These are phyloP conservation scores for Hylia prasina DNA, from an alignment of 2,113 vertebrate species.

Conservation along the genomic window DNA sequence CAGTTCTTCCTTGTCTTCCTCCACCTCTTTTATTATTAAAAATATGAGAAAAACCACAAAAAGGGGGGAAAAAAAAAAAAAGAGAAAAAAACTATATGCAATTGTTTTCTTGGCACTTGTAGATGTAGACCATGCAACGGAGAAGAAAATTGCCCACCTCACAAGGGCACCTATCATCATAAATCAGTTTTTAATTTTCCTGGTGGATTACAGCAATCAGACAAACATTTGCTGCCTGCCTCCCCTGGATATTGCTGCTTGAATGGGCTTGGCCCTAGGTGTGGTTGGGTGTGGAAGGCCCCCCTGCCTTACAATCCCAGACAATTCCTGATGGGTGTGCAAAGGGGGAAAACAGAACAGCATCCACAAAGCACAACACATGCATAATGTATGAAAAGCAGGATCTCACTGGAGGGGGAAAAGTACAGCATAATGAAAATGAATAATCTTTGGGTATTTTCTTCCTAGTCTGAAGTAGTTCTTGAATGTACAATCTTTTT, in stretches of 20 bases:
- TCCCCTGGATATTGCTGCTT: neutral
- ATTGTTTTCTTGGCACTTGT: neutral
- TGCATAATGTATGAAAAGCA: neutral
- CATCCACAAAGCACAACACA: neutral
- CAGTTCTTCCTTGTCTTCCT: neutral
- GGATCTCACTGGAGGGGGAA: neutral
- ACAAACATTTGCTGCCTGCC: neutral
- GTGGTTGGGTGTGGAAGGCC: neutral
- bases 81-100: neutral
- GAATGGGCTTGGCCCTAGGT: neutral
- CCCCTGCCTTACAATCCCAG: neutral
- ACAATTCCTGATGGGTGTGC: neutral
- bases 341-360: neutral
- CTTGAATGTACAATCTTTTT: constrained; percentile 23
- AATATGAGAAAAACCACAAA: neutral
- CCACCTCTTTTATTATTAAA: neutral
- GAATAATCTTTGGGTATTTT: constrained; percentile 28
- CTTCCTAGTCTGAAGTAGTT: constrained; percentile 35
- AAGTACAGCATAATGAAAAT: constrained; percentile 16
- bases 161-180: neutral
- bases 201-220: neutral
- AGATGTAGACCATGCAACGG: neutral
- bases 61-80: neutral
- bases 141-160: neutral
- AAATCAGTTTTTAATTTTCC: constrained; percentile 21